phyloP scores from a whole-genome alignment of 2,113 vertebrate genomes.

The Sakesphorus luctuosus region DNA sequence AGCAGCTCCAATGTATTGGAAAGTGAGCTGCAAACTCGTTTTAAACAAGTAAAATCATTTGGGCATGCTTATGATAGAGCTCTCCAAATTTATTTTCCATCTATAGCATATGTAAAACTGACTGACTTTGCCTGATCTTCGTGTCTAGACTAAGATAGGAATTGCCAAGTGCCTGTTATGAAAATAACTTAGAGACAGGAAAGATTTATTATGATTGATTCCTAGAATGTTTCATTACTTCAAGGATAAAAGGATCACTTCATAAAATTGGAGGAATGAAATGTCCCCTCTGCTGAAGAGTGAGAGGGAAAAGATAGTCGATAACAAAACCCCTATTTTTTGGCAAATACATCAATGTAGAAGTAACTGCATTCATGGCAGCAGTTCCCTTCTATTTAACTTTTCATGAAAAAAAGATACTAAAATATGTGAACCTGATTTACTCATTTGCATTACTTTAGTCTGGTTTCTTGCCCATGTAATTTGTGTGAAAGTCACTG shows the following conservation, averaged over 20 bases:
- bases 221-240: background rate
- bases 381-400: background rate
- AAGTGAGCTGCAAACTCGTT: background rate
- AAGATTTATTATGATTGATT: background rate
- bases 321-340: background rate
- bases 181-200: background rate
- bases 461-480: background rate
- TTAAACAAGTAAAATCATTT: background rate
- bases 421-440: background rate
- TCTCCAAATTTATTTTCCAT: background rate
- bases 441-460: background rate
- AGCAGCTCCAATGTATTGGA: background rate
- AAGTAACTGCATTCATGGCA: background rate
- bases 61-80: background rate
- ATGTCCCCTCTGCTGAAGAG: background rate
- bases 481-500: background rate
- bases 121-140: background rate
- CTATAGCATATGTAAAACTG: background rate
- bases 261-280: background rate
- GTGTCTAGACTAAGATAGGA: background rate
- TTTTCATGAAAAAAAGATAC: background rate
- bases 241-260: background rate
- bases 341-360: background rate
- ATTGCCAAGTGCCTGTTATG: background rate
- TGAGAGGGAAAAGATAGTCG: fast-evolving